Evolutionary conservation across 2,113 vertebrate species (phyloP).

Genomic region (Noctilio leporinus): DNA sequence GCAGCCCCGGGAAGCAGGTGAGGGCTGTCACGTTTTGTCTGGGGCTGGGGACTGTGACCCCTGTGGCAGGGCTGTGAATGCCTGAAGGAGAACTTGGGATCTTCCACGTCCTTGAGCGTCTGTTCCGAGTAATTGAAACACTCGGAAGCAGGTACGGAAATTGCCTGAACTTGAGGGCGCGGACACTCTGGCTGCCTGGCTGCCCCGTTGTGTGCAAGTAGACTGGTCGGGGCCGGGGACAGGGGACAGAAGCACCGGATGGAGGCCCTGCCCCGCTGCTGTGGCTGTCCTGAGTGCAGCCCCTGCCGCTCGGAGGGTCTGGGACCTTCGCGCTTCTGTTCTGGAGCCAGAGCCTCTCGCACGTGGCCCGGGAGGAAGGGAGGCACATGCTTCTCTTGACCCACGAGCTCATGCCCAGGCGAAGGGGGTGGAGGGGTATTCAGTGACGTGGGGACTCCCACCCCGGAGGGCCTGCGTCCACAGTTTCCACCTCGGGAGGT

Average conservation of each 20-base stretch:
- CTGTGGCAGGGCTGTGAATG: too few relatives aligned
- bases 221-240: fast-evolving
- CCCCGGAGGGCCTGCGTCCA: neutral
- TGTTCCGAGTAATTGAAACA: neutral
- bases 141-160: neutral
- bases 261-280: fast-evolving
- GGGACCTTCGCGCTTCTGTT: neutral
- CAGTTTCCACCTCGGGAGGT: neutral
- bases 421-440: too few relatives aligned
- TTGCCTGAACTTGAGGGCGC: neutral
- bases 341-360: neutral
- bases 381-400: neutral
- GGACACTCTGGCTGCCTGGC: neutral
- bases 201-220: neutral
- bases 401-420: neutral
- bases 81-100: neutral
- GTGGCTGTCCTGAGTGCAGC: neutral
- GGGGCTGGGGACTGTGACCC: neutral
- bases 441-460: neutral
- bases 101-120: neutral
- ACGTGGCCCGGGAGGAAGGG: neutral
- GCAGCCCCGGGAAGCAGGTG: neutral
- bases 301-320: neutral
- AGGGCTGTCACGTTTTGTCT: slow-evolving; percentile 7
- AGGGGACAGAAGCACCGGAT: neutral